These are phyloP conservation scores for Frieseomelitta varia DNA, from an alignment of 1,140 invertebrate species.

Conservation along the genomic window DNA sequence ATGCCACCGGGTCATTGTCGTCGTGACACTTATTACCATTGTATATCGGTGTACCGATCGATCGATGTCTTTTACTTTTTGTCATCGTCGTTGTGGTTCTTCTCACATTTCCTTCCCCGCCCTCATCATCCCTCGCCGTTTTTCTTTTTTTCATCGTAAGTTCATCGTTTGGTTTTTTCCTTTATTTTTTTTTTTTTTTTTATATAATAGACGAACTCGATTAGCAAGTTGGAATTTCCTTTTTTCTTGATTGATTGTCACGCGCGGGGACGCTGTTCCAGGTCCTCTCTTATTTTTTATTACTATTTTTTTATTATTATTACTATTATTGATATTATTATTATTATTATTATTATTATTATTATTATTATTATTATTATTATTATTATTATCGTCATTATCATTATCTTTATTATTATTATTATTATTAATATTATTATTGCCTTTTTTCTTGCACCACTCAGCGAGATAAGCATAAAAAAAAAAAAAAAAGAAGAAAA, in stretches of 20 bases:
- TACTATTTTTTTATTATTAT: background rate
- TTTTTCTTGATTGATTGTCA: conserved; percentile 37
- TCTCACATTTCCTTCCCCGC: background rate
- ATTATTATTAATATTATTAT: background rate
- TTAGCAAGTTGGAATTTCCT: conserved; percentile 6
- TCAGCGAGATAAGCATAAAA: conserved; percentile 37
- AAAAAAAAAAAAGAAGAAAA: too few species aligned
- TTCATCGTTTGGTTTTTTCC: background rate
- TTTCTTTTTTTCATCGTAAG: background rate
- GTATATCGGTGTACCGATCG: conserved; percentile 35
- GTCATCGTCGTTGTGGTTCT: conserved; percentile 23
- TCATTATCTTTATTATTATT: background rate
- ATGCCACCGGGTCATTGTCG: conserved; percentile 43
- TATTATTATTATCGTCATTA: background rate
- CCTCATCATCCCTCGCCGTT: background rate
- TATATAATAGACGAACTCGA: conserved; percentile 12
- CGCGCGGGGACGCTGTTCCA: conserved; percentile 14
- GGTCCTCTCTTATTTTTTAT: conserved; percentile 13
- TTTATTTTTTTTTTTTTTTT: background rate
- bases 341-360: conserved; percentile 4
- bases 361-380: background rate
- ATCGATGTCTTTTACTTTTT: conserved; percentile 11
- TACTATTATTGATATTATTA: background rate
- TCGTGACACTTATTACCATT: conserved; percentile 26
- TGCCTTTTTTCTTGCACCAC: background rate